Percentiles rank a stretch among this genome's conserved stretches.
These are phyloP conservation scores for Montifringilla adamsi DNA, from an alignment of 2,113 vertebrate species.

Conservation along the genomic window DNA sequence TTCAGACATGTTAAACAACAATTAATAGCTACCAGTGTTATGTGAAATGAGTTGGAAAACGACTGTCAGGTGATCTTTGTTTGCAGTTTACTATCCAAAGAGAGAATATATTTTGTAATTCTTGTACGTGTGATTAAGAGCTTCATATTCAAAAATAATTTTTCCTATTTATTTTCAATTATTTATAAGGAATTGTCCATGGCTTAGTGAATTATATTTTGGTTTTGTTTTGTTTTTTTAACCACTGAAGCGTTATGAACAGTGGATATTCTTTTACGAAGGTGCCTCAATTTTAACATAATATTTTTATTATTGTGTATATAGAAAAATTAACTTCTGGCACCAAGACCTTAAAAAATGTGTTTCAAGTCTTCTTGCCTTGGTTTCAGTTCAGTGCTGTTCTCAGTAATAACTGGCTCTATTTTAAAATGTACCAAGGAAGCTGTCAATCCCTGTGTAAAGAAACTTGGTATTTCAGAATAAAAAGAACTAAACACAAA, in stretches of 20 bases:
- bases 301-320: neutral
- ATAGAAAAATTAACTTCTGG: neutral
- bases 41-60: neutral
- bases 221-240: neutral
- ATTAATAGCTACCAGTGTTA: neutral
- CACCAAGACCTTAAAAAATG: constrained; percentile 14
- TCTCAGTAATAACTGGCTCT: constrained; percentile 16
- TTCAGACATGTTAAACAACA: neutral
- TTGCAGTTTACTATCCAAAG: neutral
- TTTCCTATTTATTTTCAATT: neutral
- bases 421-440: constrained; percentile 14
- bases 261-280: neutral
- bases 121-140: neutral
- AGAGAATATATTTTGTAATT: neutral
- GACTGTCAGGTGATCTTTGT: neutral
- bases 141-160: neutral
- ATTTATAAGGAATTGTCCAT: neutral
- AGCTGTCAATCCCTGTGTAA: neutral
- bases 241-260: neutral
- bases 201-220: neutral
- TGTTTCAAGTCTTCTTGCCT: constrained; percentile 28
- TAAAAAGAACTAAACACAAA: constrained; percentile 9
- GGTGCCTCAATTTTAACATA: neutral
- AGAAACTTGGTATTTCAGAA: neutral
- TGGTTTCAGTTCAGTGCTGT: neutral